These are phyloP conservation scores for Drosophila nannoptera DNA, from an alignment of 1,140 invertebrate genomes.

Conservation along the genomic window DNA sequence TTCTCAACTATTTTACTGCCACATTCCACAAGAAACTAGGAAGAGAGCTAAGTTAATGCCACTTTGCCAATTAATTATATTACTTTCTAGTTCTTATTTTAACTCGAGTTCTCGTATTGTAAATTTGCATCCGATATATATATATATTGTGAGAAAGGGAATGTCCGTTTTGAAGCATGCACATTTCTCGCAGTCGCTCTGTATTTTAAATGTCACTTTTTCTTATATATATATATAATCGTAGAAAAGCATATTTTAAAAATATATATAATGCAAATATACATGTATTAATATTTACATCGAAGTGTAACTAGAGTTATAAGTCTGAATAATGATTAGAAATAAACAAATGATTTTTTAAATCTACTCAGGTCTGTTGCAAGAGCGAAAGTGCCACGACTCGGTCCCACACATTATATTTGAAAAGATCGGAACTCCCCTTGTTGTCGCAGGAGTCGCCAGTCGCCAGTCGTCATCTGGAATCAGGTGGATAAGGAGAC, in stretches of 20 bases:
- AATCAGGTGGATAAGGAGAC: too few relatives aligned
- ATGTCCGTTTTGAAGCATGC: conserved; percentile 9
- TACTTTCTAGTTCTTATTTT: conserved; percentile 1
- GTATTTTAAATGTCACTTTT: conserved; percentile 27
- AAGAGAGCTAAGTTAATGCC: conserved; percentile 17
- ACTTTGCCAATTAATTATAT: conserved; percentile 13
- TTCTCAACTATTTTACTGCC: conserved; percentile 47
- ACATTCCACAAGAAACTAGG: conserved; percentile 51
- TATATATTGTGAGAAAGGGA: not conserved
- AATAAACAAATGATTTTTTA: conserved; percentile 42
- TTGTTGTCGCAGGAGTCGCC: too few relatives aligned
- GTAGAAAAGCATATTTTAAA: conserved; percentile 21
- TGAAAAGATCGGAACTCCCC: too few relatives aligned
- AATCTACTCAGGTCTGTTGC: conserved; percentile 43
- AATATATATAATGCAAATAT: conserved; percentile 25
- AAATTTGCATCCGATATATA: conserved; percentile 6
- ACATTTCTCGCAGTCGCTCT: conserved; percentile 12
- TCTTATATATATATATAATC: conserved; percentile 26
- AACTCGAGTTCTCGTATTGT: not conserved
- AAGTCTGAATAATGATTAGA: conserved; percentile 72
- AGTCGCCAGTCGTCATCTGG: too few relatives aligned
- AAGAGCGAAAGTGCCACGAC: too few relatives aligned
- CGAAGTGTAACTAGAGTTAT: conserved; percentile 74
- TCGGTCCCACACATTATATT: too few relatives aligned
- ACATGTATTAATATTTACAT: conserved; percentile 52